Evolutionary conservation across 1,140 invertebrate genomes (phyloP).

Genomic region (Antheraea pernyi): DNA sequence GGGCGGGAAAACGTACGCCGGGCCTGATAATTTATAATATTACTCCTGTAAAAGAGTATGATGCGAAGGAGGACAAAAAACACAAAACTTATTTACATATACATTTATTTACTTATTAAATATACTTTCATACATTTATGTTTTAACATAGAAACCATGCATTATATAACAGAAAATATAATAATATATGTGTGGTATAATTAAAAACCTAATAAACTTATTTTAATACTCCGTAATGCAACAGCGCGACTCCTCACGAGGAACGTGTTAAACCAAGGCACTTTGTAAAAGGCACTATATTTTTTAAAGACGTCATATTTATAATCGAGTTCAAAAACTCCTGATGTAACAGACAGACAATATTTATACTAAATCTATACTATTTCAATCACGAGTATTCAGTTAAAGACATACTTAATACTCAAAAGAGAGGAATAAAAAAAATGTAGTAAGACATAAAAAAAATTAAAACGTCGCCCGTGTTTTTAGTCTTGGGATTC

Average conservation of each 20-base stretch:
- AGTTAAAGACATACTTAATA: too few relatives aligned
- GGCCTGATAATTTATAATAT: too few relatives aligned
- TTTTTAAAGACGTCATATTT: neutral
- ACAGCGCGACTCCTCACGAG: constrained; percentile 28
- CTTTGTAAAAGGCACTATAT: constrained; percentile 29
- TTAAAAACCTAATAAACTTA: constrained; percentile 12
- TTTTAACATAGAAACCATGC: neutral
- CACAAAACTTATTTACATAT: neutral
- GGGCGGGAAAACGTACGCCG: too few relatives aligned
- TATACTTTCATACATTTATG: neutral
- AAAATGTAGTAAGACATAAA: too few relatives aligned
- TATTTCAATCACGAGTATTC: too few relatives aligned
- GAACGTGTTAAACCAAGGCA: constrained; percentile 28
- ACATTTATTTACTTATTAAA: neutral
- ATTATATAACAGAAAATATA: neutral
- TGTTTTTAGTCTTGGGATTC: too few relatives aligned
- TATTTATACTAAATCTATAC: too few relatives aligned
- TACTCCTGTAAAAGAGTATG: too few relatives aligned
- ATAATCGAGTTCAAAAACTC: too few relatives aligned
- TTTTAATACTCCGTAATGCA: constrained; percentile 50
- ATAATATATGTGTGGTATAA: neutral
- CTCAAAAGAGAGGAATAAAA: too few relatives aligned
- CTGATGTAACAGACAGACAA: too few relatives aligned
- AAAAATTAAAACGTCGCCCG: too few relatives aligned
- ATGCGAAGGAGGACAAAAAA: neutral